These are phyloP conservation scores for Dynastes tityus DNA, from an alignment of 2,888 invertebrate species.

Conservation along the genomic window DNA sequence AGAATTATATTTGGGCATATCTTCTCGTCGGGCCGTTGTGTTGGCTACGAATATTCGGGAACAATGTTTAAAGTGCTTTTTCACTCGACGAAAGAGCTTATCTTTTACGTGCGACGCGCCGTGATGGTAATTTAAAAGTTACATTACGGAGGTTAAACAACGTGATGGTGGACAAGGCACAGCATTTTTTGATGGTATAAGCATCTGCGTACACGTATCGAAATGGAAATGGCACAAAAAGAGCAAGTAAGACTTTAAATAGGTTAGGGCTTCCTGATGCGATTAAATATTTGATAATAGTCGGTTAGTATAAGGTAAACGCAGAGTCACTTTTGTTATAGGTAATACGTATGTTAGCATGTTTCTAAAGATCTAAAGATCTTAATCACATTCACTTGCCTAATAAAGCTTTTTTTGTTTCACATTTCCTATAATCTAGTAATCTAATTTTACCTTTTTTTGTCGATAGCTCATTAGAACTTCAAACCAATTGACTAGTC, in stretches of 20 bases:
- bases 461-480: too few relatives aligned
- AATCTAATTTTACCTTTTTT: too few relatives aligned
- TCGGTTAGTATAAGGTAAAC: neutral
- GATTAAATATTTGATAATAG: neutral
- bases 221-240: constrained; percentile 11
- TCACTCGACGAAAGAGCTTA: constrained; percentile 20
- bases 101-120: constrained; percentile 9
- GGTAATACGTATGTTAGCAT: too few relatives aligned
- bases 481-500: too few relatives aligned
- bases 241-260: constrained; percentile 25
- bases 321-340: neutral
- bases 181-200: constrained; percentile 9
- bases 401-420: too few relatives aligned
- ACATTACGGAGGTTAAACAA: constrained; percentile 42
- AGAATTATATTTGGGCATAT: constrained; percentile 18
- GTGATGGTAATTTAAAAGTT: constrained; percentile 40
- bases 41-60: constrained; percentile 13
- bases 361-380: too few relatives aligned
- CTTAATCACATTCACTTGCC: too few relatives aligned
- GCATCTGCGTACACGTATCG: constrained; percentile 13
- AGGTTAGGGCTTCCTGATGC: neutral
- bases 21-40: neutral
- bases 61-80: constrained; percentile 26
- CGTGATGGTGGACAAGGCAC: neutral
- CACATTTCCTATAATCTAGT: too few relatives aligned